phyloP scores from a whole-genome alignment of 2,113 vertebrate genomes.

The Solea senegalensis region DNA sequence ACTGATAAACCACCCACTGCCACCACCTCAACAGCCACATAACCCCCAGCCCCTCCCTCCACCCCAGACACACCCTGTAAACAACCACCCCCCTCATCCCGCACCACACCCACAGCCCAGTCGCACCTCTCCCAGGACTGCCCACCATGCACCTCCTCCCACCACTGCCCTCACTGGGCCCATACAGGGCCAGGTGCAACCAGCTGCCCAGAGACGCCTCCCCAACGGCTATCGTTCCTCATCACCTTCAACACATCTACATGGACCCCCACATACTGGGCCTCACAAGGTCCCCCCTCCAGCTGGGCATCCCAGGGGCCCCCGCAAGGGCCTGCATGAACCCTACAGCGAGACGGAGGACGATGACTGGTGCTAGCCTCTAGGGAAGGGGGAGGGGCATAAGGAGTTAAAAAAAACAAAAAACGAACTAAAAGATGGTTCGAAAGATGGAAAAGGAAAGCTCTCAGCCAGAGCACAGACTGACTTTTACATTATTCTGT shows the following conservation, averaged over 20 bases:
- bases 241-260: constrained; percentile 84
- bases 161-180: constrained; percentile 68
- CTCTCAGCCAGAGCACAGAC: constrained; percentile 62
- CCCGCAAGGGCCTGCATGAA: constrained; percentile 88
- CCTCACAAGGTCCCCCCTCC: constrained; percentile 80
- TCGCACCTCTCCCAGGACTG: constrained; percentile 89
- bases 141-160: constrained; percentile 68
- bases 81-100: constrained; percentile 72
- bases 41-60: constrained; percentile 76
- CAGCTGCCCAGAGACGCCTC: constrained; percentile 82
- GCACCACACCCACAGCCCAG: constrained; percentile 68
- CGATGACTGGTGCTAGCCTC: constrained; percentile 94
- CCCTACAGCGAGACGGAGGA: constrained; percentile 90
- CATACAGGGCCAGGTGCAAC: constrained; percentile 71
- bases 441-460: constrained; percentile 38
- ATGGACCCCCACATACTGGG: constrained; percentile 77
- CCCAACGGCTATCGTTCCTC: constrained; percentile 90
- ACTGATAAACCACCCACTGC: constrained; percentile 71
- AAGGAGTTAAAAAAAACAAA: constrained; percentile 28
- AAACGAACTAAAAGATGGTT: constrained; percentile 15
- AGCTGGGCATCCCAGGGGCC: constrained; percentile 77
- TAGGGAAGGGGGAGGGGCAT: constrained; percentile 65
- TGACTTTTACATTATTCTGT: constrained; percentile 68
- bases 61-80: constrained; percentile 65
- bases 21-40: constrained; percentile 70